These are phyloP conservation scores for Pseudomyrmex cubaensis DNA, from an alignment of 1,140 invertebrate species.

Conservation along the genomic window DNA sequence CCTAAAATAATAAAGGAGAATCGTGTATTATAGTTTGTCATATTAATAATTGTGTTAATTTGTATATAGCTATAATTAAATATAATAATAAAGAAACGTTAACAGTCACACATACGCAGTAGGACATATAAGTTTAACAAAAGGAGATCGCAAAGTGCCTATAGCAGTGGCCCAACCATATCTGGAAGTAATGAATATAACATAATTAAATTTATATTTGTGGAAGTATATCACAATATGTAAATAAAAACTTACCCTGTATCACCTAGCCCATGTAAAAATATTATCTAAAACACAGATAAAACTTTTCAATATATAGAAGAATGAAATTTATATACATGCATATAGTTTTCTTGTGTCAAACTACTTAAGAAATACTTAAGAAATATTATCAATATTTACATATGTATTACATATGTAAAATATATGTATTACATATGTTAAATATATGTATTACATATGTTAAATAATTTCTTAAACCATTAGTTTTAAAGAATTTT, in stretches of 20 bases:
- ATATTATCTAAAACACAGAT: constrained; percentile 84
- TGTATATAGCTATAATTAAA: not conserved
- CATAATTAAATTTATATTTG: constrained; percentile 14
- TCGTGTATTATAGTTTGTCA: not conserved
- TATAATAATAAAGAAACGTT: constrained; percentile 48
- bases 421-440: not conserved
- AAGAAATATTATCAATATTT: not conserved
- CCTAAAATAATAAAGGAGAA: constrained; percentile 82
- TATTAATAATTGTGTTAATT: constrained; percentile 24
- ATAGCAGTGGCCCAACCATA: constrained; percentile 97
- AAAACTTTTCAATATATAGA: not conserved
- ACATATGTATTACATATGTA: not conserved
- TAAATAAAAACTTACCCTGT: constrained; percentile 83
- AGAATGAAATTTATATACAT: not conserved
- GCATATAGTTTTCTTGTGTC: no score
- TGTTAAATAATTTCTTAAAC: constrained; percentile 1
- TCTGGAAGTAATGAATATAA: constrained; percentile 85
- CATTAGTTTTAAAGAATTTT: not conserved
- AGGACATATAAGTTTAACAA: constrained; percentile 97
- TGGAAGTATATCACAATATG: not conserved
- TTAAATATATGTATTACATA: not conserved
- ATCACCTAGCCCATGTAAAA: constrained; percentile 86
- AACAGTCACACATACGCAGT: constrained; percentile 90
- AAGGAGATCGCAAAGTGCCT: constrained; percentile 90
- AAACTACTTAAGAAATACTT: no score